Evolutionary conservation across 2,888 invertebrate genomes (phyloP), one percentile per base, ranked within the genome.

Genomic region (Corbicula japonica): DNA sequence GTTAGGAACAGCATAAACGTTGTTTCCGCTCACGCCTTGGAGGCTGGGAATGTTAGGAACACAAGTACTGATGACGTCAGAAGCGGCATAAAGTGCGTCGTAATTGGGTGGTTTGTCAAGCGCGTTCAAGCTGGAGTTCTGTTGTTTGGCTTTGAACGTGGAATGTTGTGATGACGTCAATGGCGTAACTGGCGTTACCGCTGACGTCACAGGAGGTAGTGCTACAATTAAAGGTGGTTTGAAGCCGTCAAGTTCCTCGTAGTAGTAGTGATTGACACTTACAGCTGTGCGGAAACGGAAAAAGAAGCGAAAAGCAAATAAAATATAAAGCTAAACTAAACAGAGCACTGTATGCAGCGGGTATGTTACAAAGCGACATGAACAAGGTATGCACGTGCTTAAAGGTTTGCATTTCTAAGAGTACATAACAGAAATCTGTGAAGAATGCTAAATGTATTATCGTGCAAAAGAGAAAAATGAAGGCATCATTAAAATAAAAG

Each of bases 1-100:
- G 83, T 94, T 94, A 77, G 95, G 94, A 79, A 94, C 94, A 90
- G 95, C 92, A 92, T 95, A 93, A 87, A 94, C 87, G 90, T 92
- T 94, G 90, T 92, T 93, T 26, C 94, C 93, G 80, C 93, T 93
- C 34, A 93, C 93, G 12, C 93, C 93, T 80, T 92, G 92, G 63
- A 92, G 87, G 80, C 89, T 89, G 58, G 90, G 88, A 77, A 90
- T 89, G 86, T 89, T 90, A 35, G 90, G 88, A 26, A 88, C 90
- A 41, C 89, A 89, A 15, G 91, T 89, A 82, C 89, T 91, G 50
- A 89, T 88, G 74, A 90, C 88, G 79, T 90, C 90, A 26, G 89
- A 90, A 1, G 91, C 90, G 26, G 92, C 91, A 50, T 90, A 91
- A 18, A 91, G 86, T n/a, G 90, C 89, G 69, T 91, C 91, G 66